Percentiles rank a stretch among this genome's conserved stretches.
Evolutionary conservation across 1,140 invertebrate genomes (phyloP).

Genomic region (Acyrthosiphon pisum): DNA sequence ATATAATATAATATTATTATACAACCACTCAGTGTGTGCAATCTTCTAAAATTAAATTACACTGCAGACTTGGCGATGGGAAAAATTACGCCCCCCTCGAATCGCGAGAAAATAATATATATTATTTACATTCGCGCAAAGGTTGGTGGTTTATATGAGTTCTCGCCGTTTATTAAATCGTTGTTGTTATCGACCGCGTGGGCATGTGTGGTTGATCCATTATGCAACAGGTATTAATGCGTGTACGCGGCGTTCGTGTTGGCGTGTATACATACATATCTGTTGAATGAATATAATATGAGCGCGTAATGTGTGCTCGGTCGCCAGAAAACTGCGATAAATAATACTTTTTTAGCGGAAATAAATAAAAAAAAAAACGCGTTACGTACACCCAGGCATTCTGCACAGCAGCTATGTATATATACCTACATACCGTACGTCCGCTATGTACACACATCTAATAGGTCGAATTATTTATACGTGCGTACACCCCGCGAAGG

Average conservation of each 20-base stretch:
- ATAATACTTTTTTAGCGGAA: neutral
- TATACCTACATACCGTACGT: too few relatives aligned
- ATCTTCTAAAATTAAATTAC: neutral
- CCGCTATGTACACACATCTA: neutral
- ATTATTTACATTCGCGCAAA: neutral
- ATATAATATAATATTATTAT: too few relatives aligned
- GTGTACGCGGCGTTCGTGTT: neutral
- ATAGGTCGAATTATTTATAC: neutral
- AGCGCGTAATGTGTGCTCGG: neutral
- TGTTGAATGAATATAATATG: neutral
- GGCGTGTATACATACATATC: neutral
- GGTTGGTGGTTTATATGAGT: neutral
- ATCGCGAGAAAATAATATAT: neutral
- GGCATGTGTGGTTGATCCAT: neutral
- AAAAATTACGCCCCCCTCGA: neutral
- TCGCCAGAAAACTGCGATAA: neutral
- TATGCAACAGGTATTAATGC: slow-evolving; percentile 11
- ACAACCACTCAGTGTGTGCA: neutral
- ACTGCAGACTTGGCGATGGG: neutral
- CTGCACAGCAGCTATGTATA: too few relatives aligned
- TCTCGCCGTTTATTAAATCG: neutral
- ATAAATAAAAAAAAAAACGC: neutral
- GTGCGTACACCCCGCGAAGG: neutral
- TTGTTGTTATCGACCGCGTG: neutral
- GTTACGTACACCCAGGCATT: neutral